A percentile compares a stretch with the other conserved stretches of the same genome.
Conservation (phyloP, 2,888 invertebrate genomes). For the Phytoseiulus persimilis region DNA sequence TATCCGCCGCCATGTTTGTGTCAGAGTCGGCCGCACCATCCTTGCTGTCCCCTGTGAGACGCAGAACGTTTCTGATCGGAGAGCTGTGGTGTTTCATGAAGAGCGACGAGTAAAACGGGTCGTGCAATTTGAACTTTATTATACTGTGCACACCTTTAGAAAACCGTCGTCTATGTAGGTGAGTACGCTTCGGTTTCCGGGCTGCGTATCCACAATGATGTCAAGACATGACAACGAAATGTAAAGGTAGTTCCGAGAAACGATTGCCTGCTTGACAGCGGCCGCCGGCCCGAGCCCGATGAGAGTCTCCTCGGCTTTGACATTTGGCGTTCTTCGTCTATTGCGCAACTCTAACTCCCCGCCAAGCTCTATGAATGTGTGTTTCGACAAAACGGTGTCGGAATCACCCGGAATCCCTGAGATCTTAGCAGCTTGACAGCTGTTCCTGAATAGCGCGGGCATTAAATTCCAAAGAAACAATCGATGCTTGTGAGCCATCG, state of each 20-base stretch:
- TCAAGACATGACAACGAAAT: not conserved
- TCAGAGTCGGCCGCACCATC: not conserved
- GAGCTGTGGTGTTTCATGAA: not conserved
- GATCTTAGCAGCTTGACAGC: not conserved
- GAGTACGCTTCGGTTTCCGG: not conserved
- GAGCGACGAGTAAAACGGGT: not conserved
- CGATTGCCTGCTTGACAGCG: not conserved
- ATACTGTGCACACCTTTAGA: not conserved
- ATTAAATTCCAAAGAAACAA: not conserved
- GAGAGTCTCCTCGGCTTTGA: not conserved
- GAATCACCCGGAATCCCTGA: not conserved
- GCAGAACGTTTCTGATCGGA: not conserved
- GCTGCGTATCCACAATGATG: not conserved
- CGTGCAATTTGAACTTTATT: not conserved
- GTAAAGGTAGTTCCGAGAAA: not conserved
- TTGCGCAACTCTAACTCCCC: not conserved
- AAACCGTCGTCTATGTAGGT: not conserved
- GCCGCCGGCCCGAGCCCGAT: not conserved
- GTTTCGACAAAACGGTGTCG: not conserved
- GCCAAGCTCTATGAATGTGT: not conserved
- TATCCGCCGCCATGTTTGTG: not conserved
- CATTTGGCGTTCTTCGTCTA: not conserved
- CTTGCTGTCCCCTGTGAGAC: not conserved
- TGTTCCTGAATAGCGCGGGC: not conserved
- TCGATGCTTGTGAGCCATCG: not conserved